Base-by-base conservation (phyloP, 64 coral and sea anemone genomes). In the Catalaphyllia jardinei region DNA sequence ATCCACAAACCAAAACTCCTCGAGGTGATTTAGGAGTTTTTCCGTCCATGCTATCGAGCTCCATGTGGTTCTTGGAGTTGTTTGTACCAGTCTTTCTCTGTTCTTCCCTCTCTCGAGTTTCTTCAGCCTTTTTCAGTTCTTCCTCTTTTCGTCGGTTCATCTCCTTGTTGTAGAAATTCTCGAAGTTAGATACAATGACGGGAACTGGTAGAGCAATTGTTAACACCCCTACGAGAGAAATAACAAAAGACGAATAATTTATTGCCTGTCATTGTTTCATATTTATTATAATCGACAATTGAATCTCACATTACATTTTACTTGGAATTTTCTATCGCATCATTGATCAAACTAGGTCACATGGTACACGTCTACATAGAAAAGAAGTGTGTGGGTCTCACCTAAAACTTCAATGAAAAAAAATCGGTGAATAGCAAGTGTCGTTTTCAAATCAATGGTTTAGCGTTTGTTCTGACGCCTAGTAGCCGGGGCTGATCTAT, bases 111-210 rank as follows among this genome's bases (percentile, higher is more conserved):
- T 89, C 75, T 84, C 94, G 71, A 19, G 52, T 71, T 88, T 99
- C 97, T 80, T 99, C 97, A 24, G 89, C 88, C 31, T 93, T 93
- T 52, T 94, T 93, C 8, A 95, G 39, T 31, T 99, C 86, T 29
- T 99, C 97, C 42, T 99, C 94, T 20, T 95, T 95, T 31, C 97
- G 71, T 49, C 97, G 76, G 79, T 99, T 99, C 30, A 99, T 39
- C 63, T 99, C 97, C 50, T 99, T 99, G 77, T 95, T 95, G 94
- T 99, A 99, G 86, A 99, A 99, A 31, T 95, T 89, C 93, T 99
- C 97, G 87, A 99, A 99, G 88, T 99, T 99, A 67, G 97, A 95
- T 20, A 99, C 97, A 38, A 99, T 95, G 31, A 99, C 97, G 2
- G 97, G 97, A 24, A 99, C 97, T 29, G 97, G 97, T 3, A 99